phyloP scores from a whole-genome alignment of 2,113 vertebrate genomes.

The Haliaeetus leucogaster region DNA sequence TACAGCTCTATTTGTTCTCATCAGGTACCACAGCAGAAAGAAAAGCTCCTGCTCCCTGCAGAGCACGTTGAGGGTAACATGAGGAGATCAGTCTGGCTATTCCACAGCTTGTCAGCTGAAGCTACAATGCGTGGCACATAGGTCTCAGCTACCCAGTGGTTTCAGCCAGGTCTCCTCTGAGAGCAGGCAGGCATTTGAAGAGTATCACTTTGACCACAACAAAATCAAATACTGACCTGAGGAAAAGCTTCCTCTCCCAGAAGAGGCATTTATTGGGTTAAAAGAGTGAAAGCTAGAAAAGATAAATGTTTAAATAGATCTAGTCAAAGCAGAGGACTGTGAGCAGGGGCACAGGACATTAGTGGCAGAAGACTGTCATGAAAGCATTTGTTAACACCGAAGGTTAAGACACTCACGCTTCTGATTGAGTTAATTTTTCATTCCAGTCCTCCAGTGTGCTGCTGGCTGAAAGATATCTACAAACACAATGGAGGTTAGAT shows the following conservation, averaged over 20 bases:
- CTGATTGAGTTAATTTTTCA: constrained; percentile 79
- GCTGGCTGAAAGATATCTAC: constrained; percentile 87
- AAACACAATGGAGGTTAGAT: constrained; percentile 74
- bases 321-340: background rate
- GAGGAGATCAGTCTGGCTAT: background rate
- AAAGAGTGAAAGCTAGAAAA: background rate
- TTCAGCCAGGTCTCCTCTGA: background rate
- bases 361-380: background rate
- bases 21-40: background rate
- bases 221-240: background rate
- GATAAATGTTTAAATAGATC: background rate
- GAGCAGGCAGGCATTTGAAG: background rate
- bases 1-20: background rate
- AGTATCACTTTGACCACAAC: background rate
- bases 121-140: accelerated
- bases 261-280: background rate
- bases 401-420: constrained; percentile 82
- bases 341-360: background rate
- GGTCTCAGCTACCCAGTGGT: background rate
- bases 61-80: background rate
- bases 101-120: background rate
- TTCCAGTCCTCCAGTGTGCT: constrained; percentile 85
- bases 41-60: background rate
- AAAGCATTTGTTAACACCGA: constrained; percentile 1
- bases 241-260: background rate